phyloP scores from a whole-genome alignment of 2,113 vertebrate genomes.

The Urocitellus parryii region DNA sequence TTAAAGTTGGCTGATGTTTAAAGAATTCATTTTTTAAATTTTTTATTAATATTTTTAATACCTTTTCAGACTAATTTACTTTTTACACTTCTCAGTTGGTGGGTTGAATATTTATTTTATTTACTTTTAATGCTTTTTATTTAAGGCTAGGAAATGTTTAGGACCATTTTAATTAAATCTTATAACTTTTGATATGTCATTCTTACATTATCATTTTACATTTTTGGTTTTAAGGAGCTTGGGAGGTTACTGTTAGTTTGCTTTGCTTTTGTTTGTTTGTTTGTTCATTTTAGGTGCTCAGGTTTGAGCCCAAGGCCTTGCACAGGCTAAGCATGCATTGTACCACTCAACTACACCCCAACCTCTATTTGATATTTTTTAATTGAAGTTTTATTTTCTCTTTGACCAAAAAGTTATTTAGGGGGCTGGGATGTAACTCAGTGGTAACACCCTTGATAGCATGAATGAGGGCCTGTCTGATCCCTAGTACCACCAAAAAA shows the following conservation, averaged over 20 bases:
- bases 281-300: neutral
- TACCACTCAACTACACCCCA: neutral
- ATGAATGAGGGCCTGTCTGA: too few species aligned
- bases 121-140: constrained; percentile 49
- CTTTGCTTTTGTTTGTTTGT: neutral
- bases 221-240: neutral
- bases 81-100: constrained; percentile 24
- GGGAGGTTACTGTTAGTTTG: neutral
- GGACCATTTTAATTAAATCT: neutral
- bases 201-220: neutral
- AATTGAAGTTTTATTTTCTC: neutral
- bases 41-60: constrained; percentile 37
- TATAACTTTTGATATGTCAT: neutral
- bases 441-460: too few species aligned
- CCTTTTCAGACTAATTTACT: neutral
- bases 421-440: too few species aligned
- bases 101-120: constrained; percentile 3
- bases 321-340: neutral
- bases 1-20: neutral
- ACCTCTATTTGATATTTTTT: neutral
- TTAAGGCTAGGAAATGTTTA: constrained; percentile 49
- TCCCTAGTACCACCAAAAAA: too few species aligned
- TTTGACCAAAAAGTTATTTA: constrained; percentile 57
- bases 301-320: neutral
- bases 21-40: constrained; percentile 17